Percentiles rank a stretch among this genome's conserved stretches.
Conservation (phyloP, 2,113 vertebrate genomes). For the Cheilinus undulatus region DNA sequence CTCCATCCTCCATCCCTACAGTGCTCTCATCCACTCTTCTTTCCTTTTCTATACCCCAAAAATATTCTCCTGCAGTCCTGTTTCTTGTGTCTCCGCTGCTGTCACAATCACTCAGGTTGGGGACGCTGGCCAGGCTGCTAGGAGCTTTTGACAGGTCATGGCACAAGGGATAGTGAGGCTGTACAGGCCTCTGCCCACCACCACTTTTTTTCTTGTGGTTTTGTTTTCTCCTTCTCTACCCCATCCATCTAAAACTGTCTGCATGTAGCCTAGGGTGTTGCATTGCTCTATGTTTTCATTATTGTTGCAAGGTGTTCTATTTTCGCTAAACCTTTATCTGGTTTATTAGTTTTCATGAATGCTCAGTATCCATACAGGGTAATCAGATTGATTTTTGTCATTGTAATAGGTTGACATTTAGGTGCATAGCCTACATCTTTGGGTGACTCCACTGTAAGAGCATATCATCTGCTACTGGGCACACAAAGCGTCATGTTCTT, state of each 20-base stretch:
- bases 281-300: too few species aligned
- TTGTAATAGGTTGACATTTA: too few species aligned
- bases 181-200: constrained; percentile 40
- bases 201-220: constrained; percentile 10
- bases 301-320: too few species aligned
- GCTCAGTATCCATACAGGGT: too few species aligned
- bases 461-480: too few species aligned
- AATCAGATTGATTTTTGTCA: too few species aligned
- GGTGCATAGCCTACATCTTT: too few species aligned
- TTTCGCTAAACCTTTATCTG: too few species aligned
- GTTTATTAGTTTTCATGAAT: too few species aligned
- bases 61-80: constrained; percentile 28
- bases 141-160: constrained; percentile 62
- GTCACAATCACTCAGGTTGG: constrained; percentile 70
- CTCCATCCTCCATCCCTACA: constrained; percentile 24
- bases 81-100: constrained; percentile 60
- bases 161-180: constrained; percentile 46
- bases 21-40: constrained; percentile 10
- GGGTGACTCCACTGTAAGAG: too few species aligned
- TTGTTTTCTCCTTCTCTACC: constrained; percentile 1
- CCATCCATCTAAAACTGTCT: neutral
- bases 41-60: constrained; percentile 4
- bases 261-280: constrained; percentile 8
- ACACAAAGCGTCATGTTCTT: too few species aligned
- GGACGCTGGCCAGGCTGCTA: constrained; percentile 47